Conservation (phyloP, 35 echinoderm and acorn worm species). For the Ptychodera flava region DNA sequence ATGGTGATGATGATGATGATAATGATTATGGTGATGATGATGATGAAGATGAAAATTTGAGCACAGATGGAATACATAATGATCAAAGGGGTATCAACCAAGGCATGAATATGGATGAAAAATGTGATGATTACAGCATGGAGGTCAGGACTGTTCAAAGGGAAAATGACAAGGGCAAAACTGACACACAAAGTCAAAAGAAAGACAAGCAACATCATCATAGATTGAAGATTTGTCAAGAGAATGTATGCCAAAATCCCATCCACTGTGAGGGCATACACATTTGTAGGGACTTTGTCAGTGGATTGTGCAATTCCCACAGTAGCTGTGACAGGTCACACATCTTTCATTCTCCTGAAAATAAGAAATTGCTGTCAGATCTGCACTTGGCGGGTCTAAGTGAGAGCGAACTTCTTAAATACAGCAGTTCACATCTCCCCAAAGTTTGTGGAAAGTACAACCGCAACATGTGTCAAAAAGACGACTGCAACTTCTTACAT, state of each 20-base stretch:
- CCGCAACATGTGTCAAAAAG: not conserved
- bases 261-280: not conserved
- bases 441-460: not conserved
- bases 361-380: not conserved
- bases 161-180: too few species aligned
- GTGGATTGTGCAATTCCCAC: not conserved
- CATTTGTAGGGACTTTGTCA: not conserved
- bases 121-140: not conserved
- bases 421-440: not conserved
- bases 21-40: not conserved
- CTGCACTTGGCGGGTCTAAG: not conserved
- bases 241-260: not conserved
- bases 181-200: too few species aligned
- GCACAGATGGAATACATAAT: not conserved
- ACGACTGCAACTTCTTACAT: not conserved
- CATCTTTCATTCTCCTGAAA: not conserved
- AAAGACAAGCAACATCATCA: too few species aligned
- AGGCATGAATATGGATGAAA: not conserved
- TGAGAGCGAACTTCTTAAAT: not conserved
- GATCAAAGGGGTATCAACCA: not conserved
- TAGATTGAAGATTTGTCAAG: too few species aligned
- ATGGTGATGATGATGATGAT: not conserved
- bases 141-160: too few species aligned
- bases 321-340: not conserved
- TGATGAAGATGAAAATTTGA: not conserved